Conservation (phyloP, 2,888 invertebrate genomes). For the Dione juno region DNA sequence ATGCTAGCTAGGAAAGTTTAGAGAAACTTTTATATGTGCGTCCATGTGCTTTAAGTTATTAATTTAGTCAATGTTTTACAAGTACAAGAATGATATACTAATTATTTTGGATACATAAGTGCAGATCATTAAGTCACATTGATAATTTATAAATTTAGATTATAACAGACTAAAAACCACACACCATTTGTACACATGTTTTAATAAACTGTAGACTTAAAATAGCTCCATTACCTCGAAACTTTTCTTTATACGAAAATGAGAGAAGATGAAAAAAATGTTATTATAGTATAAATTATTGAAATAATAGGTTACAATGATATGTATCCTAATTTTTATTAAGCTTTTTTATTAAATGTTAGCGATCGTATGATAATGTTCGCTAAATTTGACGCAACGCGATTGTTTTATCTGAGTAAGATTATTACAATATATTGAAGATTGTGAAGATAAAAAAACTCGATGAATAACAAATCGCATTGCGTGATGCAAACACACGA, state of each 20-base stretch:
- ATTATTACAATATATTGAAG: slow-evolving; percentile 16
- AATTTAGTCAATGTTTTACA: not conserved
- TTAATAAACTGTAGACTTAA: no score
- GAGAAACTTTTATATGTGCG: not conserved
- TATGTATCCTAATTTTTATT: not conserved
- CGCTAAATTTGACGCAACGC: slow-evolving; percentile 23
- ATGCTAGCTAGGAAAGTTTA: not conserved
- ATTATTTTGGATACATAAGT: not conserved
- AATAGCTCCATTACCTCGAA: not conserved
- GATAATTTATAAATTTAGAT: not conserved
- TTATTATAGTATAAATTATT: not conserved
- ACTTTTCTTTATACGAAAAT: not conserved
- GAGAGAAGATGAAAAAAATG: not conserved
- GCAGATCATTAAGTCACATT: not conserved
- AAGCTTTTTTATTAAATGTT: not conserved
- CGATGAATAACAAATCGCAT: slow-evolving; percentile 22
- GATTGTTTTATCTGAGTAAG: slow-evolving; percentile 20
- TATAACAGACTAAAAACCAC: not conserved
- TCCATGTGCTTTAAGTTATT: not conserved
- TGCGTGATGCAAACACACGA: slow-evolving; percentile 28
- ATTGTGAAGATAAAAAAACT: slow-evolving; percentile 2
- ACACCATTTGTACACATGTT: no score
- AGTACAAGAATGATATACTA: not conserved
- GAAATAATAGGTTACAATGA: not conserved
- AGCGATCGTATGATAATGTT: slow-evolving; percentile 14